Conservation (phyloP, 1,140 invertebrate species). For the Drosophila carrolli region DNA sequence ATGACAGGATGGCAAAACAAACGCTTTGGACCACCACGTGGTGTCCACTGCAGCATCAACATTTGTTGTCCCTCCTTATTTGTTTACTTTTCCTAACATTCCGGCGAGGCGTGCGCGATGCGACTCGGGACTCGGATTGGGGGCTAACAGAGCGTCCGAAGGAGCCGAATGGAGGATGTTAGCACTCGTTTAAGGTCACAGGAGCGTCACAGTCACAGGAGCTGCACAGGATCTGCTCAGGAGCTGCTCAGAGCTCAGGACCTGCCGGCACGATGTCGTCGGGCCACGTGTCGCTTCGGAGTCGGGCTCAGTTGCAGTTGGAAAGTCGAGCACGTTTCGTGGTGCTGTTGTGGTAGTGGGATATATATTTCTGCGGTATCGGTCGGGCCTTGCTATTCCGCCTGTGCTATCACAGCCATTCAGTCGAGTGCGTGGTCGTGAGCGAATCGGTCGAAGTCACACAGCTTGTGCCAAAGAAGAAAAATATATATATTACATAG, state of each 20-base stretch:
- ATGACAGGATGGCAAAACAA: not conserved
- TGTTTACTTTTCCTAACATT: slow-evolving; percentile 71
- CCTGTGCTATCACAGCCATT: slow-evolving; percentile 24
- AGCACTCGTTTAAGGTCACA: slow-evolving; percentile 13
- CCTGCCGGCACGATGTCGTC: not conserved
- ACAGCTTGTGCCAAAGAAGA: not conserved
- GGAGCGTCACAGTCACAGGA: slow-evolving; percentile 1
- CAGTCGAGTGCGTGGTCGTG: slow-evolving; percentile 70
- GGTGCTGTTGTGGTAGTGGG: slow-evolving; percentile 2
- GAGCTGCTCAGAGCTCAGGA: no score
- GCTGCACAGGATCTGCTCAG: no score
- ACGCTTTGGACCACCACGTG: slow-evolving; percentile 2
- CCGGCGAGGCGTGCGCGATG: slow-evolving; percentile 40
- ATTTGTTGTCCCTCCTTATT: slow-evolving; percentile 18
- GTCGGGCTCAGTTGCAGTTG: slow-evolving; percentile 28
- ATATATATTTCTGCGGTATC: slow-evolving; percentile 3
- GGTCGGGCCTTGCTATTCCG: slow-evolving; percentile 9
- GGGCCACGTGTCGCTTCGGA: slow-evolving; percentile 22
- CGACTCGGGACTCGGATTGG: no score
- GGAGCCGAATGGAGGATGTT: slow-evolving; percentile 43
- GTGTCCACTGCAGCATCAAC: not conserved
- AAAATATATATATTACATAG: not conserved
- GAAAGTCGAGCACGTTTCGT: slow-evolving; percentile 37
- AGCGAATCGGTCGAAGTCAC: slow-evolving; percentile 20
- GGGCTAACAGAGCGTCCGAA: slow-evolving; percentile 1